These are phyloP conservation scores for Anthoptus insignis DNA, from an alignment of 2,888 invertebrate species.

Conservation along the genomic window DNA sequence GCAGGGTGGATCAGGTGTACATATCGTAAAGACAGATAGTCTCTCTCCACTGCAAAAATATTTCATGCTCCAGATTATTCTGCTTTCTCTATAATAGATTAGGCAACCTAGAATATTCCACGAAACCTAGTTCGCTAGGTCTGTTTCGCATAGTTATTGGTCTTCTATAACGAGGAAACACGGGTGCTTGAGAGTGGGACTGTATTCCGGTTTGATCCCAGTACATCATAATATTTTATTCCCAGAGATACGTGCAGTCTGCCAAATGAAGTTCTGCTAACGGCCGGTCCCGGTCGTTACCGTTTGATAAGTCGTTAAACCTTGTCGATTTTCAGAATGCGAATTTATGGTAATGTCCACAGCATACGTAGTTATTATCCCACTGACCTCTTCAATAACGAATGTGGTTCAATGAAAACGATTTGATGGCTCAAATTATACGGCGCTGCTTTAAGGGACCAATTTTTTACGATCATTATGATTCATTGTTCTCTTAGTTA, in stretches of 20 bases:
- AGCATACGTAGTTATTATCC: too few species aligned
- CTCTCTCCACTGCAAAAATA: too few species aligned
- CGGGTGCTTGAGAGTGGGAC: too few species aligned
- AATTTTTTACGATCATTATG: neutral
- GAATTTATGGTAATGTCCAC: too few species aligned
- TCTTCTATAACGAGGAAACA: too few species aligned
- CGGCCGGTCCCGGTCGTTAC: neutral
- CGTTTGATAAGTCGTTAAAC: neutral
- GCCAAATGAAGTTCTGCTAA: neutral
- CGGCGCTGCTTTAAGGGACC: neutral
- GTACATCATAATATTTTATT: neutral
- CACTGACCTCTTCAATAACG: conserved; percentile 8
- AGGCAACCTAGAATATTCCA: neutral
- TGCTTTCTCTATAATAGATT: too few species aligned
- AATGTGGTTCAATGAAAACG: neutral
- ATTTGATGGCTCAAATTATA: neutral
- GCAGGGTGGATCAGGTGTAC: too few species aligned
- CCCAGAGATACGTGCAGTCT: neutral
- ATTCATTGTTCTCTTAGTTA: neutral
- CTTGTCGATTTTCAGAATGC: conserved; percentile 1
- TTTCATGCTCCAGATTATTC: too few species aligned
- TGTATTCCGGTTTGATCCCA: too few species aligned
- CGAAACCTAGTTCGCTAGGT: too few species aligned
- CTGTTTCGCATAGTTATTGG: too few species aligned
- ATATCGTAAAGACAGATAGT: too few species aligned